phyloP scores from a whole-genome alignment of 2,113 vertebrate genomes.

The Periophthalmodon schlosseri region DNA sequence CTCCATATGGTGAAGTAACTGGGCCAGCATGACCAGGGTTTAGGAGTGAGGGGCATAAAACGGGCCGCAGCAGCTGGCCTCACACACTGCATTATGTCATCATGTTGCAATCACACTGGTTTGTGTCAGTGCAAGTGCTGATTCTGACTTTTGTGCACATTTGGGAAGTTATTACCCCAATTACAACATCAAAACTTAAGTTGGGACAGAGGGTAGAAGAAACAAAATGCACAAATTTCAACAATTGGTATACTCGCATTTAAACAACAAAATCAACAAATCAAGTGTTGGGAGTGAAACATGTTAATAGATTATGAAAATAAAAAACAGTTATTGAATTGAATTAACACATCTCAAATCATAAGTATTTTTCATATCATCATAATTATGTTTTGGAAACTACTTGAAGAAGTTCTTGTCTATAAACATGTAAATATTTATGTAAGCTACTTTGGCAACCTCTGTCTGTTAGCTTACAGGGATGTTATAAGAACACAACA shows the following conservation, averaged over 20 bases:
- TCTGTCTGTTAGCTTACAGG: not conserved
- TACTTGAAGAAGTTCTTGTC: not conserved
- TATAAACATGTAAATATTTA: not conserved
- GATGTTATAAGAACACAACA: constrained; percentile 5
- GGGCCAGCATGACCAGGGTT: constrained; percentile 49
- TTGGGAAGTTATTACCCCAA: not conserved
- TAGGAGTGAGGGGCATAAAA: constrained; percentile 52
- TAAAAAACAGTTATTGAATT: not conserved
- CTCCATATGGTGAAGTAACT: constrained; percentile 61
- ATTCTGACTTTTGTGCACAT: constrained; percentile 22
- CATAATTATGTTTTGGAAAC: not conserved
- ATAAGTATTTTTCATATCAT: not conserved
- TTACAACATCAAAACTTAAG: not conserved
- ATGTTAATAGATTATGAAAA: too few relatives aligned
- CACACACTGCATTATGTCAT: constrained; percentile 32
- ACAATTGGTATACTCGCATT: not conserved
- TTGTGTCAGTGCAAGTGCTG: constrained; percentile 30
- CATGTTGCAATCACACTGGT: constrained; percentile 21
- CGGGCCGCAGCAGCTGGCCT: constrained; percentile 48
- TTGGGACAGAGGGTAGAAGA: not conserved
- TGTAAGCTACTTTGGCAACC: not conserved
- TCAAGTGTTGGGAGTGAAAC: too few relatives aligned
- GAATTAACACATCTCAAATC: not conserved
- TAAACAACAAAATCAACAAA: too few relatives aligned
- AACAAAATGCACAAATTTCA: not conserved